Evolutionary conservation across 2,888 invertebrate species (phyloP), one percentile per base, ranked within the genome.

Genomic region (Nesidiocoris tenuis): DNA sequence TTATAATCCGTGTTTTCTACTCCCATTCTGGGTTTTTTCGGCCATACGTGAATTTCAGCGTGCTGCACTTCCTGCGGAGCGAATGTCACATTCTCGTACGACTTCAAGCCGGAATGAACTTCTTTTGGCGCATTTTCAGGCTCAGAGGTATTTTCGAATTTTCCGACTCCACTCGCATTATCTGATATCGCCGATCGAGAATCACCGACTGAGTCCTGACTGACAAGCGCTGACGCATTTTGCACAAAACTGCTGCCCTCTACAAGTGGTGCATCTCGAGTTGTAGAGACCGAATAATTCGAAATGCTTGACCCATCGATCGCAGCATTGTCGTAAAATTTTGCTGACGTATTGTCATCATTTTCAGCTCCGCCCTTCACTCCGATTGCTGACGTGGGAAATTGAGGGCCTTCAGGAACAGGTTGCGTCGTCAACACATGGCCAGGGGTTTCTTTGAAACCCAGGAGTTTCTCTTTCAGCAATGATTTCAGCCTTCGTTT

Each of bases 401-500:
- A 39, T 39, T 3, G 56, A 17, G 57, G 67, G 17, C 65, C 75
- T n/a, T 78, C 76, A 17, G 64, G 39, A 21, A 68, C 67, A 18
- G 67, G 75, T 2, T 54, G 39, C 18, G 17, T 54, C 21, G 65
- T 70, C 56, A 75, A 25, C 21, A 75, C 75, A 19, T 75, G 71
- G 39, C 71, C 75, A 25, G 61, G 65, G 18, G 74, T 75, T 19
- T 75, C 74, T 67, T 71, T 70, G 54, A 75, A 68, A 1, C 77
- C 77, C 54, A 79, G 75, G 12, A 79, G 25, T 39, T 72, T 72
- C 61, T 76, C 76, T 59, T 79, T 77, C 9, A 77, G 68, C 66
- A 76, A 59, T 23, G 59, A 55, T 74, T 76, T 76, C 55, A 76
- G 71, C 81, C 76, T 79, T 80, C 76, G 81, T 81, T 21, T 81